Evolutionary conservation across 2,888 invertebrate genomes (phyloP).

Genomic region (Crocallis elinguaria): DNA sequence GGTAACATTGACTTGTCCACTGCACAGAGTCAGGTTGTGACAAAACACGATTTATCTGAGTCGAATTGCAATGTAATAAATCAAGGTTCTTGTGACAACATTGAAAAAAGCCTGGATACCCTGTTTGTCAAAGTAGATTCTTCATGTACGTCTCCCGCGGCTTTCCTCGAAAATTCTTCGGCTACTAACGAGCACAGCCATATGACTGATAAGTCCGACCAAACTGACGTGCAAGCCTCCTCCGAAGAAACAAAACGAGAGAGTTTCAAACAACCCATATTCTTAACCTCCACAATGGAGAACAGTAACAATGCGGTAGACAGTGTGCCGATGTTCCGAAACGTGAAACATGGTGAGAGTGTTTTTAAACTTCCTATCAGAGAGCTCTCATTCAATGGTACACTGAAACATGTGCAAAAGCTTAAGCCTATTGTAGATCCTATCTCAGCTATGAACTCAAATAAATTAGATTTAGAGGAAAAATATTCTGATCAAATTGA

Average conservation of each 20-base stretch:
- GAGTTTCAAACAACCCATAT: constrained; percentile 64
- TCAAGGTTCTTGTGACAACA: constrained; percentile 47
- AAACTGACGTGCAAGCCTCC: constrained; percentile 60
- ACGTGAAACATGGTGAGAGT: constrained; percentile 62
- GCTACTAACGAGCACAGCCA: constrained; percentile 62
- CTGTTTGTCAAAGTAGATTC: constrained; percentile 63
- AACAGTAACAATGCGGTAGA: constrained; percentile 82
- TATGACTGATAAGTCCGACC: constrained; percentile 68
- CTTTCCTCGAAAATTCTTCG: constrained; percentile 63
- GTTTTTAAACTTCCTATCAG: constrained; percentile 78
- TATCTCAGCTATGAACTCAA: constrained; percentile 66
- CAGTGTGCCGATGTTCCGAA: constrained; percentile 71
- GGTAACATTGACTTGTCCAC: constrained; percentile 70
- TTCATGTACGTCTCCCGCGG: constrained; percentile 57
- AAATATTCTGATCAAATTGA: constrained; percentile 46
- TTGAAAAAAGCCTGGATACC: constrained; percentile 58
- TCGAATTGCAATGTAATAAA: constrained; percentile 53
- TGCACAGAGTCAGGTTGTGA: constrained; percentile 53
- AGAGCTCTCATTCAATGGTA: constrained; percentile 79
- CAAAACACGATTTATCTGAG: constrained; percentile 60
- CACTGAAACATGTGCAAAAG: constrained; percentile 77
- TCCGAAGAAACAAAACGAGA: constrained; percentile 71
- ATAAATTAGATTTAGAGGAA: constrained; percentile 53
- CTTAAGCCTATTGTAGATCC: constrained; percentile 78
- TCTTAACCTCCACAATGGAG: constrained; percentile 81